phyloP scores from a whole-genome alignment of 2,888 invertebrate species.

The Agonopterix arenella region DNA sequence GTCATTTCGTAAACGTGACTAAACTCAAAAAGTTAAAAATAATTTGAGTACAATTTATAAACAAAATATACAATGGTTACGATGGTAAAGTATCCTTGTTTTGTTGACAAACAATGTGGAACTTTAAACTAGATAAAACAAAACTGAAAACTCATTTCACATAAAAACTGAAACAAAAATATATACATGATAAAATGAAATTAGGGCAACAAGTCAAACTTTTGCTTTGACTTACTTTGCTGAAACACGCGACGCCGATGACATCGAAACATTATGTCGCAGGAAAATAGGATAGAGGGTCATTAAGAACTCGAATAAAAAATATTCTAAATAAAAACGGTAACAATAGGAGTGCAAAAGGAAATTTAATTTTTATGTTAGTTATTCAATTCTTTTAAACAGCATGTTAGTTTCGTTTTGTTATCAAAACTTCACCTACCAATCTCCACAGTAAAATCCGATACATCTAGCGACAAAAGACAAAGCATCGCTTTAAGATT shows the following conservation, averaged over 20 bases:
- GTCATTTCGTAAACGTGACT: too few species aligned
- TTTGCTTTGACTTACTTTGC: conserved; percentile 58
- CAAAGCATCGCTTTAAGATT: conserved; percentile 62
- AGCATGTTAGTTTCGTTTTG: too few species aligned
- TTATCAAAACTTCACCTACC: conserved; percentile 21
- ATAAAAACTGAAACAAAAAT: conserved; percentile 53
- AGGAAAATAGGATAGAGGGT: conserved; percentile 36
- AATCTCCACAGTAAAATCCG: conserved; percentile 37
- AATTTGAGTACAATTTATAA: too few species aligned
- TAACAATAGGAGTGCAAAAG: background rate
- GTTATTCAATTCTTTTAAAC: too few species aligned
- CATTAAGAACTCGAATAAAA: conserved; percentile 26
- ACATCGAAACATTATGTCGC: conserved; percentile 50
- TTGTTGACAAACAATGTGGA: too few species aligned
- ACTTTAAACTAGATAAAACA: too few species aligned
- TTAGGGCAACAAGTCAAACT: conserved; percentile 63
- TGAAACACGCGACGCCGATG: conserved; percentile 57
- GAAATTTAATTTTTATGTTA: background rate
- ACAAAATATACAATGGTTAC: too few species aligned
- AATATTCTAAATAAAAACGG: conserved; percentile 15
- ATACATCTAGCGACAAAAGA: conserved; percentile 47
- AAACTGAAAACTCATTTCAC: conserved; percentile 34
- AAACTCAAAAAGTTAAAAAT: too few species aligned
- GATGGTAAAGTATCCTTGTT: too few species aligned
- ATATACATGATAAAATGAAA: conserved; percentile 50